Conservation (phyloP, 2,113 vertebrate species). For the Lagenorhynchus albirostris region DNA sequence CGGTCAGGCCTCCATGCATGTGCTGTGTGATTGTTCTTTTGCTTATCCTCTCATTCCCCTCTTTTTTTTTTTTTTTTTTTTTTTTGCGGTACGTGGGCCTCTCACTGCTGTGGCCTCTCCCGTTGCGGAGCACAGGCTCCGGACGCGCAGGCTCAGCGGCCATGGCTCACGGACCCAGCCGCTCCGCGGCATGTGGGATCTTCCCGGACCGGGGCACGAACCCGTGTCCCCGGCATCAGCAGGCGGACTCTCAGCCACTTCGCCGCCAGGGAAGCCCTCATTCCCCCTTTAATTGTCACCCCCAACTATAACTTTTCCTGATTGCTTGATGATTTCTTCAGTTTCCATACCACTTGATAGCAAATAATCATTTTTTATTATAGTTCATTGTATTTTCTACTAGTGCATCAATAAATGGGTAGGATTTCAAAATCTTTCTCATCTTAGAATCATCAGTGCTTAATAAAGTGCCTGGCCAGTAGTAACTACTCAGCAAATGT, state of each 20-base stretch:
- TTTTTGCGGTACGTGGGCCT: too few relatives aligned
- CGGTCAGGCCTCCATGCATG: neutral
- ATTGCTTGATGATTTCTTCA: neutral
- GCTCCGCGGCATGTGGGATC: too few relatives aligned
- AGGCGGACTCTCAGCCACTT: too few relatives aligned
- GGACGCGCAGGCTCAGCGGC: too few relatives aligned
- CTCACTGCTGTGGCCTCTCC: too few relatives aligned
- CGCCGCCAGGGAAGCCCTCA: too few relatives aligned
- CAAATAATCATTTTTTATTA: neutral
- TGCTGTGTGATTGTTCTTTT: neutral
- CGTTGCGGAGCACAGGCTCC: too few relatives aligned
- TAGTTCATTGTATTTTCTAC: neutral
- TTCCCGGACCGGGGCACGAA: too few relatives aligned
- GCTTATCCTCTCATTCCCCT: neutral
- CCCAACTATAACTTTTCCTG: neutral
- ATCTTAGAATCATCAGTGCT: neutral
- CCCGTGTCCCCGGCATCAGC: too few relatives aligned
- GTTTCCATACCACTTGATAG: neutral
- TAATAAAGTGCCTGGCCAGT: neutral
- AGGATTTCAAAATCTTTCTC: neutral
- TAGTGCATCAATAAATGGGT: neutral
- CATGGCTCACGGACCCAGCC: too few relatives aligned
- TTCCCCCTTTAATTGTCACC: neutral
- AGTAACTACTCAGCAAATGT: neutral
- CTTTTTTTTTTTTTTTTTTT: too few relatives aligned